These are phyloP conservation scores for Atrichornis clamosus DNA, from an alignment of 2,113 vertebrate species.

Conservation along the genomic window DNA sequence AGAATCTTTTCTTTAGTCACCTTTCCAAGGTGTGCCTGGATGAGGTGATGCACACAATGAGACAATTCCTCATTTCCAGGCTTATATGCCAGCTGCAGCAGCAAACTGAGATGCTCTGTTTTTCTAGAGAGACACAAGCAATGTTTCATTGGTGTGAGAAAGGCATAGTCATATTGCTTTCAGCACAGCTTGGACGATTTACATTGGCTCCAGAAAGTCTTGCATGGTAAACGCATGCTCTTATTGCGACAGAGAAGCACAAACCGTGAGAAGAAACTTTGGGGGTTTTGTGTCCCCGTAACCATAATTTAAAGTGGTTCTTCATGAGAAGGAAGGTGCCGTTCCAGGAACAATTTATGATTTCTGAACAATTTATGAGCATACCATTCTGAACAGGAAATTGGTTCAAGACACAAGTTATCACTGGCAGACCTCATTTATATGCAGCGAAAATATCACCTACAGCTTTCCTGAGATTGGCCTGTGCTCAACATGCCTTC, in stretches of 20 bases:
- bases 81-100: background rate
- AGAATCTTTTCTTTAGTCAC: background rate
- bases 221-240: background rate
- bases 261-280: background rate
- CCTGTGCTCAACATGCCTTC: background rate
- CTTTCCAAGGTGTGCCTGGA: background rate
- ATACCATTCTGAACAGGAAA: slow-evolving; percentile 37
- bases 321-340: background rate
- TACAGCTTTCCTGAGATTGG: slow-evolving; percentile 34
- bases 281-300: background rate
- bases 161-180: background rate
- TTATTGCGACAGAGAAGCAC: background rate
- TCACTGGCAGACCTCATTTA: slow-evolving; percentile 28
- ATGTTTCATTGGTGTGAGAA: background rate
- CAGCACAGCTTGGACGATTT: background rate
- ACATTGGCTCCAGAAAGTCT: background rate
- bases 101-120: background rate
- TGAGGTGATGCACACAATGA: background rate
- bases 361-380: background rate
- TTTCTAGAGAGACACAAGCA: background rate
- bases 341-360: background rate
- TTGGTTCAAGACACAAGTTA: slow-evolving; percentile 33
- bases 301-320: background rate
- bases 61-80: background rate
- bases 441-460: slow-evolving; percentile 12